Percentiles rank a stretch among this genome's conserved stretches.
Conservation (phyloP, 2,797 vertebrate species). For the Alcedo quadribrachys region DNA sequence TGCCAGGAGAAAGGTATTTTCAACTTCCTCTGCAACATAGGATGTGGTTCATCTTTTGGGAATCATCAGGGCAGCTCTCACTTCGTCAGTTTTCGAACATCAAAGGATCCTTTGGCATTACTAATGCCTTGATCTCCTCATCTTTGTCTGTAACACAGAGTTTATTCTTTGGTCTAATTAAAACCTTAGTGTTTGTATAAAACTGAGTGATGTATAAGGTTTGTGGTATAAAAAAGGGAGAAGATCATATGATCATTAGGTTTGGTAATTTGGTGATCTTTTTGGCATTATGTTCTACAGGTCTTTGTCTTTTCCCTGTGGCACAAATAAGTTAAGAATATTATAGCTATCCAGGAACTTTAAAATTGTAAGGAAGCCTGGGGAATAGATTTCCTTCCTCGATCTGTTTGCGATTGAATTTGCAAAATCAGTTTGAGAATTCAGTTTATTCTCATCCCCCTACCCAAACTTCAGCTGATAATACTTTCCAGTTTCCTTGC, state of each 20-base stretch:
- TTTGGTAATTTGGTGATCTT: not conserved
- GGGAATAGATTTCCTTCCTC: not conserved
- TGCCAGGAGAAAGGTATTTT: slow-evolving; percentile 12
- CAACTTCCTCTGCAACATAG: slow-evolving; percentile 14
- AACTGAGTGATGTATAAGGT: not conserved
- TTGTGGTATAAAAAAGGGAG: not conserved
- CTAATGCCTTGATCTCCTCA: slow-evolving; percentile 53
- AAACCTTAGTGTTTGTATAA: slow-evolving; percentile 27
- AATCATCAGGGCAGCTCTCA: slow-evolving; percentile 43
- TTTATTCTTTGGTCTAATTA: slow-evolving; percentile 48
- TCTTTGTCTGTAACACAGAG: slow-evolving; percentile 19
- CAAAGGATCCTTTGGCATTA: slow-evolving; percentile 38
- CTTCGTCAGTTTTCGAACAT: slow-evolving; percentile 50
- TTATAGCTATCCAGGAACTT: not conserved
- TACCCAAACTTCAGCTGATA: not conserved
- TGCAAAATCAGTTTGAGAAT: not conserved
- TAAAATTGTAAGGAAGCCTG: not conserved
- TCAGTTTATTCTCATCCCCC: not conserved
- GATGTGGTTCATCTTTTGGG: slow-evolving; percentile 40
- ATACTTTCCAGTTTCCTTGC: not conserved
- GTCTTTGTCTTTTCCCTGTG: not conserved
- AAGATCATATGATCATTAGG: not conserved
- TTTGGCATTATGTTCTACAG: not conserved
- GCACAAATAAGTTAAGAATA: not conserved
- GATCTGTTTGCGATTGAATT: not conserved